Conservation (phyloP, 2,113 vertebrate genomes). For the Heloderma charlesbogerti region DNA sequence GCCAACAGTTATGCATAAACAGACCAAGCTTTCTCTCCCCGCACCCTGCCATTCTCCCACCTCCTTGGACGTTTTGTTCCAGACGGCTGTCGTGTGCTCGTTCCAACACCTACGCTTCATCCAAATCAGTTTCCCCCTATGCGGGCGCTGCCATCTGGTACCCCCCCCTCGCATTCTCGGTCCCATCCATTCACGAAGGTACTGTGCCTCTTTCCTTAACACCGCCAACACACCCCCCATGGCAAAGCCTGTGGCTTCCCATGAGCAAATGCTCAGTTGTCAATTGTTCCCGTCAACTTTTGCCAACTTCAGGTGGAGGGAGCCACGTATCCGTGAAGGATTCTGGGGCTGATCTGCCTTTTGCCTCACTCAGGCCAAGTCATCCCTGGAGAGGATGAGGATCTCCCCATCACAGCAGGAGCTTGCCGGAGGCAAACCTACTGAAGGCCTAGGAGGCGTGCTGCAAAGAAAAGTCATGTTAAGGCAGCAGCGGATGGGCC, state of each 20-base stretch:
- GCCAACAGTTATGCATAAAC: background rate
- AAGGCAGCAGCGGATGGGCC: background rate
- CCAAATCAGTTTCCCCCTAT: background rate
- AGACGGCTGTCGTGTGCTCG: background rate
- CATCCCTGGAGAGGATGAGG: background rate
- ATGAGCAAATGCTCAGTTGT: background rate
- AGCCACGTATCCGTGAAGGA: background rate
- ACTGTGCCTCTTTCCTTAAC: fast-evolving
- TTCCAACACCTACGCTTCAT: background rate
- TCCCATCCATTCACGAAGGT: background rate
- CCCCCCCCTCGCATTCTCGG: background rate
- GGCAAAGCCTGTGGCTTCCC: background rate
- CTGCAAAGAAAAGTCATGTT: background rate
- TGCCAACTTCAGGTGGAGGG: background rate
- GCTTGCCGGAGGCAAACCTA: too few species aligned
- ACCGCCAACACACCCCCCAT: background rate
- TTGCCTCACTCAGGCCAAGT: background rate
- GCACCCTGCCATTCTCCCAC: background rate
- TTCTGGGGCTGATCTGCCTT: background rate
- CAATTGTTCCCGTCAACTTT: background rate
- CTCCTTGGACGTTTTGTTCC: slow-evolving; percentile 33
- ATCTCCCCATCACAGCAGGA: background rate
- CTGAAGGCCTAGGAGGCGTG: too few species aligned
- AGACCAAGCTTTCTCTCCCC: background rate
- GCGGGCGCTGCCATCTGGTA: slow-evolving; percentile 6